These are phyloP conservation scores for Zaprionus gabonicus DNA, from an alignment of 1,140 invertebrate genomes.

Conservation along the genomic window DNA sequence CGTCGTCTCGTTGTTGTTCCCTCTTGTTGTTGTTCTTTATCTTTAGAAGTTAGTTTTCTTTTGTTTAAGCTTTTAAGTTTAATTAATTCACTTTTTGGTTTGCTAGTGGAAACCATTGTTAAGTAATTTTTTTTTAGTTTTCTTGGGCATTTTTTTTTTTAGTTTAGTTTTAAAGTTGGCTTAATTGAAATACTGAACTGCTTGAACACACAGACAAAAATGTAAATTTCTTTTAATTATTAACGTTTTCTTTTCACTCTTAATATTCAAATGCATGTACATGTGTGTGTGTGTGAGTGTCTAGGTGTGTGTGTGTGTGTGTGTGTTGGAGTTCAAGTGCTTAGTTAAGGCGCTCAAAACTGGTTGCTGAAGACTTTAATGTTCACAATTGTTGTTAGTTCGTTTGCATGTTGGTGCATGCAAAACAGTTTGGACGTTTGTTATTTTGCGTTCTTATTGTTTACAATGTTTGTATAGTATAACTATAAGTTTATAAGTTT, in stretches of 20 bases:
- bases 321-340: slow-evolving; percentile 45
- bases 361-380: slow-evolving; percentile 70
- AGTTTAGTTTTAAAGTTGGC: slow-evolving; percentile 53
- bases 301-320: slow-evolving; percentile 15
- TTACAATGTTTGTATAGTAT: slow-evolving; percentile 41
- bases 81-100: slow-evolving; percentile 48
- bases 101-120: slow-evolving; percentile 46
- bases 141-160: not conserved
- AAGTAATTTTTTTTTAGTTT: slow-evolving; percentile 26
- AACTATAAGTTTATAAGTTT: slow-evolving; percentile 32
- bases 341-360: slow-evolving; percentile 46
- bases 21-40: slow-evolving; percentile 66
- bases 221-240: slow-evolving; percentile 43
- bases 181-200: slow-evolving; percentile 82
- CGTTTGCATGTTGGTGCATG: slow-evolving; percentile 51
- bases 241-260: slow-evolving; percentile 48
- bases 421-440: slow-evolving; percentile 76
- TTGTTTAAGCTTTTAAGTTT: slow-evolving; percentile 37
- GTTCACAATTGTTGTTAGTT: slow-evolving; percentile 80
- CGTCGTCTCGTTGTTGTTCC: slow-evolving; percentile 79
- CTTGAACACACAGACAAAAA: slow-evolving; percentile 69
- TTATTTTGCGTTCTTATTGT: slow-evolving; percentile 62
- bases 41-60: slow-evolving; percentile 45
- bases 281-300: slow-evolving; percentile 35
- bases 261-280: slow-evolving; percentile 43